These are phyloP conservation scores for Paraplagusia blochii DNA, from an alignment of 2,113 vertebrate species.

Conservation along the genomic window DNA sequence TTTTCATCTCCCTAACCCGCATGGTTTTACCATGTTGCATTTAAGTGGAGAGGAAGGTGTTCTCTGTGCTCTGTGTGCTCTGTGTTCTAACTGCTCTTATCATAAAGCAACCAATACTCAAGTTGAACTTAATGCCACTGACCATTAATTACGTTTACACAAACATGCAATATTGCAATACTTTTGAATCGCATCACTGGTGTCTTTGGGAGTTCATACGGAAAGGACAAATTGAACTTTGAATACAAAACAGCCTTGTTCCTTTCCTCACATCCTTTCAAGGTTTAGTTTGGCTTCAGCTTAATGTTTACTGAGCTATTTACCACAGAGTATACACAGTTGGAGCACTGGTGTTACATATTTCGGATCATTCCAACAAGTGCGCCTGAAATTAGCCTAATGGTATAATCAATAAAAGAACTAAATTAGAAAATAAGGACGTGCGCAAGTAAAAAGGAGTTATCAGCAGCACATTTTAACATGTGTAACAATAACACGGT, in stretches of 20 bases:
- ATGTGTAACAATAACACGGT: conserved; percentile 38
- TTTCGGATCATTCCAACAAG: conserved; percentile 1
- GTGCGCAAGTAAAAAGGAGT: conserved; percentile 12
- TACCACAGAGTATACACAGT: conserved; percentile 9
- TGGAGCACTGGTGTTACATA: conserved; percentile 7
- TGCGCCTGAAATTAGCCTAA: not conserved
- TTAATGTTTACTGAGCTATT: conserved; percentile 8
- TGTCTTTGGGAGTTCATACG: not conserved
- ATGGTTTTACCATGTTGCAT: not conserved
- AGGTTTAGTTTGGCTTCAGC: conserved; percentile 14
- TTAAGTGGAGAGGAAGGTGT: not conserved
- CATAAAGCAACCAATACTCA: not conserved
- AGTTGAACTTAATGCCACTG: not conserved
- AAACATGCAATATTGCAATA: no score
- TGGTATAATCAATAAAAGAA: conserved; percentile 16
- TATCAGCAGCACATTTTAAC: conserved; percentile 31
- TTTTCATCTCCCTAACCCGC: not conserved
- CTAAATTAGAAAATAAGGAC: conserved; percentile 33
- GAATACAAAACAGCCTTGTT: not conserved
- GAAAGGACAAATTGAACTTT: not conserved
- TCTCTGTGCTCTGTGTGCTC: no score
- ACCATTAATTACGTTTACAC: not conserved
- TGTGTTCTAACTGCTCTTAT: not conserved
- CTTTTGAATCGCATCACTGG: no score
- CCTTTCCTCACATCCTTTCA: not conserved